A percentile compares a stretch with the other conserved stretches of the same genome.
Conservation (phyloP, 2,888 invertebrate genomes). For the Eremobia ochroleuca region DNA sequence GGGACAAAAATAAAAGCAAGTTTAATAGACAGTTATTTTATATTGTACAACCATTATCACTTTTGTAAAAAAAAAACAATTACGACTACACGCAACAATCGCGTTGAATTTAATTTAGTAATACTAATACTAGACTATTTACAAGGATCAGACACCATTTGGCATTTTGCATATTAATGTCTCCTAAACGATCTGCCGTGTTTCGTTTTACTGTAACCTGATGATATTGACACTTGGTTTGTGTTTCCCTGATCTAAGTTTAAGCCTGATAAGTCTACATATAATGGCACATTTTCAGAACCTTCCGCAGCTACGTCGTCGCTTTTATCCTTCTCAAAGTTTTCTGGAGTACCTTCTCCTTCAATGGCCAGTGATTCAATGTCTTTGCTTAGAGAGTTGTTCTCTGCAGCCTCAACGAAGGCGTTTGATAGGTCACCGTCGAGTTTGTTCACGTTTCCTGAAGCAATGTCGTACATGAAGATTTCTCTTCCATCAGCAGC, state of each 20-base stretch:
- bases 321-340: constrained; percentile 77
- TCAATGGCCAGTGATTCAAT: constrained; percentile 91
- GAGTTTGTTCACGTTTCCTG: constrained; percentile 94
- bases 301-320: constrained; percentile 81
- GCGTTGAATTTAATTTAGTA: constrained; percentile 89
- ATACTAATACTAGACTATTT: constrained; percentile 89
- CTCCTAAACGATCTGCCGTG: constrained; percentile 86
- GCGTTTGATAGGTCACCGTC: constrained; percentile 96
- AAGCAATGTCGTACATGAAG: constrained; percentile 96
- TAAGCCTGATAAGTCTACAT: constrained; percentile 87
- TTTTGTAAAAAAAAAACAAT: constrained; percentile 84
- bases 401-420: constrained; percentile 96
- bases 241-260: constrained; percentile 82
- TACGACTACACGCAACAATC: constrained; percentile 86
- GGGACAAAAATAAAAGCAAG: constrained; percentile 60
- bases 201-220: constrained; percentile 90
- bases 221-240: constrained; percentile 87
- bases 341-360: constrained; percentile 88
- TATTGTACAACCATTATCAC: constrained; percentile 90
- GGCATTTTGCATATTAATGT: constrained; percentile 79
- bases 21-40: constrained; percentile 83
- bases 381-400: constrained; percentile 94
- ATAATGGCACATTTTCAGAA: constrained; percentile 90
- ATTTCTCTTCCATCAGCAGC: constrained; percentile 93
- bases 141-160: constrained; percentile 80